phyloP scores from a whole-genome alignment of 2,113 vertebrate genomes.

The Podarcis muralis region DNA sequence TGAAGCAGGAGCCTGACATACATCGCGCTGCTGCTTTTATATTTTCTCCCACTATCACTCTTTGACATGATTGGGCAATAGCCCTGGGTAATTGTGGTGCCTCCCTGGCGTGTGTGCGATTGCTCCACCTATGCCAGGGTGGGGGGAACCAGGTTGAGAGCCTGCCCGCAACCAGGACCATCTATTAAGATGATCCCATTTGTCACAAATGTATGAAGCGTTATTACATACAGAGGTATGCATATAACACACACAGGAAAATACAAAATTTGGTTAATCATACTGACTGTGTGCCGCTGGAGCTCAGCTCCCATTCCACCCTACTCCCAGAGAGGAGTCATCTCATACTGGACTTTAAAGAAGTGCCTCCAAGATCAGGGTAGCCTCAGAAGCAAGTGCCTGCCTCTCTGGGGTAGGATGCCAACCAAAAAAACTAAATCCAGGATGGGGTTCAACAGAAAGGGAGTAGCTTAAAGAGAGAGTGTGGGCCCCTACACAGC shows the following conservation, averaged over 20 bases:
- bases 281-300: neutral
- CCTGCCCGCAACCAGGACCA: too few species aligned
- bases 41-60: too few species aligned
- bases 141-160: too few species aligned
- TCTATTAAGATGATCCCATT: too few species aligned
- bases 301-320: neutral
- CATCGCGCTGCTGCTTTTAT: too few species aligned
- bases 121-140: too few species aligned
- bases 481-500: neutral
- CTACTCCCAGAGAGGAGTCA: neutral
- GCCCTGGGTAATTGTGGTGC: too few species aligned
- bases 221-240: neutral
- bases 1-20: too few species aligned
- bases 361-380: too few species aligned
- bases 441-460: neutral
- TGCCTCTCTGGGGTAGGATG: neutral
- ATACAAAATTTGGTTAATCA: neutral
- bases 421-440: neutral
- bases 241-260: neutral
- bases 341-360: neutral
- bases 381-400: neutral
- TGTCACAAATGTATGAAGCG: neutral
- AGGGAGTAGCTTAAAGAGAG: neutral
- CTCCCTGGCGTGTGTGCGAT: too few species aligned
- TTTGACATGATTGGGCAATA: too few species aligned